phyloP scores from a whole-genome alignment of 2,797 vertebrate genomes.

The Gila robusta region DNA sequence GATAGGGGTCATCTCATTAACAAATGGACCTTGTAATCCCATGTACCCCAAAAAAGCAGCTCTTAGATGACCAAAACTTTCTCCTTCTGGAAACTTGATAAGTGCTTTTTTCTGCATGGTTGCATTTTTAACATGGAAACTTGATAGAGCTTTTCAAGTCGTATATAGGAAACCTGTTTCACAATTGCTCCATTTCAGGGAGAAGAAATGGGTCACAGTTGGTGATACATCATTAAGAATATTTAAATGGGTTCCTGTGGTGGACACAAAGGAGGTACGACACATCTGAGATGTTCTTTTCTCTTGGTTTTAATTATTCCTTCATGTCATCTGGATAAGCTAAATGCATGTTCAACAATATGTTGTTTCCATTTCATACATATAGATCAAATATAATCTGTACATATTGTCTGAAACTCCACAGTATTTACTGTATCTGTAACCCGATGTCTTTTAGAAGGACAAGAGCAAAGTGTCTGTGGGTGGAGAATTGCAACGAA shows the following conservation, averaged over 20 bases:
- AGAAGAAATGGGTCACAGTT: constrained; percentile 92
- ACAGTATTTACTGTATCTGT: constrained; percentile 7
- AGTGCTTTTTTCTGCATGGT: not conserved
- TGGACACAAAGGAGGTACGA: constrained; percentile 85
- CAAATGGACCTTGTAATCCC: constrained; percentile 27
- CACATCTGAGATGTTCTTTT: not conserved
- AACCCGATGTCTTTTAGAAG: constrained; percentile 74
- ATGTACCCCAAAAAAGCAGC: not conserved
- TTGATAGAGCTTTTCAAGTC: constrained; percentile 13
- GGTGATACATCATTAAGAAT: constrained; percentile 89
- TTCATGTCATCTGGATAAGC: not conserved
- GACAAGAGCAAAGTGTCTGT: constrained; percentile 82
- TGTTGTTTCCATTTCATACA: not conserved
- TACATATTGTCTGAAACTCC: not conserved
- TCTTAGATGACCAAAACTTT: constrained; percentile 12
- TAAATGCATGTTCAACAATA: not conserved
- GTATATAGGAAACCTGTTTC: constrained; percentile 11
- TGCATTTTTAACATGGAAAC: constrained; percentile 12
- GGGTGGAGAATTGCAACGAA: constrained; percentile 75
- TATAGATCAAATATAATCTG: not conserved
- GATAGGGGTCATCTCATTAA: constrained; percentile 14
- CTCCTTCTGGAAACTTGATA: constrained; percentile 7
- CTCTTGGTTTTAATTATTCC: not conserved
- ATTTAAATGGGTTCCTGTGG: constrained; percentile 90
- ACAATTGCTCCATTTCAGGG: constrained; percentile 64